Evolutionary conservation across 2,888 invertebrate species (phyloP).

Genomic region (Lymantria dispar): DNA sequence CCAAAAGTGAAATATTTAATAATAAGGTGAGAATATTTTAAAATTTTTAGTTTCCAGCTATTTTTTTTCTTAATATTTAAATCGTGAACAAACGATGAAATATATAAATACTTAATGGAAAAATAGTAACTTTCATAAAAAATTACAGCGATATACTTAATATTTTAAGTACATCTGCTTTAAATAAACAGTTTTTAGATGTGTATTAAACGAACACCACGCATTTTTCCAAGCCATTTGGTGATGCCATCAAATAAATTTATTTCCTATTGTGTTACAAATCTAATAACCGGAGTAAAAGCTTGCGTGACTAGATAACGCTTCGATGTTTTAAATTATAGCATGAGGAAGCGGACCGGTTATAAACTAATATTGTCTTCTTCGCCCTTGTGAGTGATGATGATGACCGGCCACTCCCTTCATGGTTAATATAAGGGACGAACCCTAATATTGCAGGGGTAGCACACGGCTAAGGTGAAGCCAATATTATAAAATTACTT

Average conservation of each 20-base stretch:
- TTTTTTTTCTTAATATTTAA: too few relatives aligned
- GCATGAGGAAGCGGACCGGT: constrained; percentile 38
- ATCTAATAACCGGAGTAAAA: constrained; percentile 12
- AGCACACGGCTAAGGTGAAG: constrained; percentile 48
- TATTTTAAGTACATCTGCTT: too few relatives aligned
- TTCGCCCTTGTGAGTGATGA: constrained; percentile 57
- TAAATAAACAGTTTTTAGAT: too few relatives aligned
- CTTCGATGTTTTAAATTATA: constrained; percentile 39
- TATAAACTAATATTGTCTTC: constrained; percentile 56
- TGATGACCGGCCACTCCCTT: constrained; percentile 68
- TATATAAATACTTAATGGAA: too few relatives aligned
- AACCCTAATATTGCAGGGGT: constrained; percentile 53
- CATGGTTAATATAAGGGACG: constrained; percentile 56
- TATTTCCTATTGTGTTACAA: constrained; percentile 1
- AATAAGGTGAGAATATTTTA: too few relatives aligned
- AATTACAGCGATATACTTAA: too few relatives aligned
- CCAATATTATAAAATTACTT: constrained; percentile 28
- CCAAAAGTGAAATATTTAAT: too few relatives aligned
- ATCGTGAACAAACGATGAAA: too few relatives aligned
- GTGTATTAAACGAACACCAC: too few relatives aligned
- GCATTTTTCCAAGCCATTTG: too few relatives aligned
- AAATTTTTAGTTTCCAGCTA: too few relatives aligned
- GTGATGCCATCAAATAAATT: background rate
- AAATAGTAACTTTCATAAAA: too few relatives aligned
- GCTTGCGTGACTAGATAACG: constrained; percentile 33